Evolutionary conservation across 2,888 invertebrate genomes (phyloP), one percentile per base, ranked within the genome.

Genomic region (Chamaedrilus cognettii): DNA sequence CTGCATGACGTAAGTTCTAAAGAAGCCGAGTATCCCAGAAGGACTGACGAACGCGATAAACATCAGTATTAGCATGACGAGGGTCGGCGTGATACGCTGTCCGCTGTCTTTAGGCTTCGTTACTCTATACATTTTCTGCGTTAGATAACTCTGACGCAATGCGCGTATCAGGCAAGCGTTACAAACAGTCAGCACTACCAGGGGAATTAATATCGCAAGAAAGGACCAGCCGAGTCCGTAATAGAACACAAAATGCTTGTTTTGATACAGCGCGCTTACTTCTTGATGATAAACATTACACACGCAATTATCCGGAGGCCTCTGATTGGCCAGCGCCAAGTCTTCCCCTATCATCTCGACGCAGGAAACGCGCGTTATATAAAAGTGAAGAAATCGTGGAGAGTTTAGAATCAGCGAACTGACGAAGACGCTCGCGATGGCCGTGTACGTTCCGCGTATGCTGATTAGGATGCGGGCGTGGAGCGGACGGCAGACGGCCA

Each of bases 401-500:
- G 89, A 84, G 82, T 91, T 90, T 72, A 90, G 84, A 66, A 89
- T 79, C 77, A 90, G 87, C 3, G 90, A 90, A n/a, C 19, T 31
- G 1, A 30, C 23, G 42, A 87, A 83, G 66, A 90, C 76, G 19
- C 89, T 88, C 70, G 89, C 89, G 65, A 89, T 84, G 58, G 86
- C 86, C 57, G 90, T 89, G 3, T 89, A 88, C 63, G 87, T 71
- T 42, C 80, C 77, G 31, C 76, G 88, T 7, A 78, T 75, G 49
- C 90, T 89, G 80, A 89, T 86, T 57, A 89, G 86, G 3, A 90
- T 89, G 57, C 89, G 85, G 23, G 88, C 71, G 32, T 88, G 87
- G 3, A 90, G 88, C 2, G 90, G 90, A 83, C 89, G 89, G 76
- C 90, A 90, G 4, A 91, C 90, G 69, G 90, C 90, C 35, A 90